Percentiles rank a stretch among this genome's conserved stretches.
These are phyloP conservation scores for Eupeodes luniger DNA, from an alignment of 2,888 invertebrate genomes.

Conservation along the genomic window DNA sequence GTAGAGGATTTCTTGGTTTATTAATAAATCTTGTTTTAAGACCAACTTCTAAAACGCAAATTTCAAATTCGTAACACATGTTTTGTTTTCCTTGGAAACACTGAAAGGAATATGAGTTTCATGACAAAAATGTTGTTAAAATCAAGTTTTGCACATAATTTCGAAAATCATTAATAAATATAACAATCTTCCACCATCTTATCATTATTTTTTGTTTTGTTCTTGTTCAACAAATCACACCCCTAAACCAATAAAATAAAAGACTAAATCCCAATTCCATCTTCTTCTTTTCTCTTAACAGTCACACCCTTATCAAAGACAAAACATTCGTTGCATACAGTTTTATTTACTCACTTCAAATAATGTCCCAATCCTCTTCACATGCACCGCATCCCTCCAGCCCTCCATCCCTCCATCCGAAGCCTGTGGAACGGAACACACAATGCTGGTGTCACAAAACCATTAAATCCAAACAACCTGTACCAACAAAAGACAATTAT, in stretches of 20 bases:
- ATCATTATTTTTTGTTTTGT: background rate
- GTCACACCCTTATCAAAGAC: constrained; percentile 33
- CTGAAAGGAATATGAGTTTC: too few relatives aligned
- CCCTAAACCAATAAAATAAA: constrained; percentile 22
- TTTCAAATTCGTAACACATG: too few relatives aligned
- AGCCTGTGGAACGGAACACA: background rate
- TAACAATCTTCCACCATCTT: background rate
- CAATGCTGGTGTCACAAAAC: constrained; percentile 48
- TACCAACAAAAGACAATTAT: constrained; percentile 68
- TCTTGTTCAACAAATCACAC: constrained; percentile 10
- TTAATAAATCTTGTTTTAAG: too few relatives aligned
- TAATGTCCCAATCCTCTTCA: constrained; percentile 4
- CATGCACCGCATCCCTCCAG: too few relatives aligned
- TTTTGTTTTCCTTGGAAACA: too few relatives aligned
- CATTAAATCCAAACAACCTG: constrained; percentile 57
- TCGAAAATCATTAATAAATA: background rate
- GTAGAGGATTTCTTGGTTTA: too few relatives aligned
- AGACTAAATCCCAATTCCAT: constrained; percentile 4
- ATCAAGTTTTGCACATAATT: background rate
- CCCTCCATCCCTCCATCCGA: background rate
- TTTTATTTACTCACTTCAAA: constrained; percentile 31
- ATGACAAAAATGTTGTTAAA: background rate
- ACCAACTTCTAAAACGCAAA: too few relatives aligned
- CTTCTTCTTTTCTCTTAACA: constrained; percentile 4
- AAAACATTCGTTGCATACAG: constrained; percentile 5